Conservation (phyloP, 2,113 vertebrate species). For the Mastomys natalensis region DNA sequence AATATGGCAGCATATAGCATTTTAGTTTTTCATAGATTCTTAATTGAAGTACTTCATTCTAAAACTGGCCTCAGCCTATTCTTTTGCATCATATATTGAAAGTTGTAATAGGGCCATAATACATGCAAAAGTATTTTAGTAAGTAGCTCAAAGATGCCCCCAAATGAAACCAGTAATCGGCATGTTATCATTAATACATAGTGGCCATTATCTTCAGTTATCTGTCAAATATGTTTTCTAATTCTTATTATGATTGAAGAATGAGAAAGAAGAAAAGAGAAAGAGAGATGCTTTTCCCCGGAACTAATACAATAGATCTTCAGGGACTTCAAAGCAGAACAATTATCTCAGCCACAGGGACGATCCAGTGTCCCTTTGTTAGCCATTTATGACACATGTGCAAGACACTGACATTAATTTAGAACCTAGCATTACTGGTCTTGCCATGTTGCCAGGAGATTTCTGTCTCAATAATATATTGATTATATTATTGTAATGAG, state of each 20-base stretch:
- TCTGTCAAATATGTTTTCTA: slow-evolving; percentile 51
- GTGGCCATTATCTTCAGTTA: slow-evolving; percentile 49
- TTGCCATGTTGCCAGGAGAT: slow-evolving; percentile 65
- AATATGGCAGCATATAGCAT: background rate
- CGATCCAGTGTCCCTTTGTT: slow-evolving; percentile 72
- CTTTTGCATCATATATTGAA: background rate
- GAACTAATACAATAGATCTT: slow-evolving; percentile 68
- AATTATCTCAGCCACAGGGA: slow-evolving; percentile 76
- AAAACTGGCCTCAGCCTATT: background rate
- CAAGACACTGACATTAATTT: slow-evolving; percentile 75
- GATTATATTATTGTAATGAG: slow-evolving; percentile 77
- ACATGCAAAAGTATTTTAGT: background rate
- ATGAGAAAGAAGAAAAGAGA: background rate
- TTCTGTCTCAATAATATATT: slow-evolving; percentile 80
- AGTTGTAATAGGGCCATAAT: background rate
- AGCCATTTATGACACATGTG: slow-evolving; percentile 72
- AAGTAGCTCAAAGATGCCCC: slow-evolving; percentile 3
- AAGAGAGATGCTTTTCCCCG: slow-evolving; percentile 58
- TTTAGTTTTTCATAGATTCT: background rate
- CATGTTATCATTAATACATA: background rate
- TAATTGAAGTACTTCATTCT: background rate
- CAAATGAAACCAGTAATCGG: slow-evolving; percentile 2
- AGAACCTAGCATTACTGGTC: slow-evolving; percentile 70
- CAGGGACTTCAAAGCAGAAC: slow-evolving; percentile 74
- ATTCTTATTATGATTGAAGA: slow-evolving; percentile 67